Percentiles rank a stretch among this genome's conserved stretches.
These are phyloP conservation scores for Leptobrachium leishanense DNA, from an alignment of 2,113 vertebrate species.

Conservation along the genomic window DNA sequence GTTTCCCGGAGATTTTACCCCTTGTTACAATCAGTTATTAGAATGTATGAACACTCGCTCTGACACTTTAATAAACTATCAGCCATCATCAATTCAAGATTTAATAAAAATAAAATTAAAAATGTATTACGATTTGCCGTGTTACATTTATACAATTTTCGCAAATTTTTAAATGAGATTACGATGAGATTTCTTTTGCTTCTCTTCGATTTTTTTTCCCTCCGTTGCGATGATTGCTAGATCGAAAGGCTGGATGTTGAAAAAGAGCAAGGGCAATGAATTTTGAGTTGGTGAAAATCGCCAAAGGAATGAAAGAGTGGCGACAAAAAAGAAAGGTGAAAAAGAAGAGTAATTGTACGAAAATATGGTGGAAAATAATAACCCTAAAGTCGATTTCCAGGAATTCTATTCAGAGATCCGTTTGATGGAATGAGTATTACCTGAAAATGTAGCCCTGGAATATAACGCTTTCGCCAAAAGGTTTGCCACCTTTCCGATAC, in stretches of 20 bases:
- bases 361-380: neutral
- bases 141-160: conserved; percentile 51
- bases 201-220: neutral
- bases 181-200: neutral
- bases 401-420: neutral
- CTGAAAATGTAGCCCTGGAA: too few relatives aligned
- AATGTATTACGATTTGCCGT: conserved; percentile 67
- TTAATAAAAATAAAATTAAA: conserved; percentile 78
- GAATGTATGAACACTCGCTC: conserved; percentile 72
- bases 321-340: conserved; percentile 3
- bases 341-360: conserved; percentile 19
- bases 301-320: conserved; percentile 34
- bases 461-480: too few relatives aligned
- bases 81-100: conserved; percentile 71
- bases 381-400: neutral
- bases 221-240: neutral
- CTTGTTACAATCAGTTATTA: conserved; percentile 79
- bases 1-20: conserved; percentile 66
- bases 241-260: neutral
- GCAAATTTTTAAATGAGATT: conserved; percentile 37
- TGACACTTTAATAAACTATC: conserved; percentile 80
- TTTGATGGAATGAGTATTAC: neutral
- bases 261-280: neutral
- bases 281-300: conserved; percentile 6
- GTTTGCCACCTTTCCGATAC: too few relatives aligned